Evolutionary conservation across 1,140 invertebrate species (phyloP).

Genomic region (Drosophila bipectinata): DNA sequence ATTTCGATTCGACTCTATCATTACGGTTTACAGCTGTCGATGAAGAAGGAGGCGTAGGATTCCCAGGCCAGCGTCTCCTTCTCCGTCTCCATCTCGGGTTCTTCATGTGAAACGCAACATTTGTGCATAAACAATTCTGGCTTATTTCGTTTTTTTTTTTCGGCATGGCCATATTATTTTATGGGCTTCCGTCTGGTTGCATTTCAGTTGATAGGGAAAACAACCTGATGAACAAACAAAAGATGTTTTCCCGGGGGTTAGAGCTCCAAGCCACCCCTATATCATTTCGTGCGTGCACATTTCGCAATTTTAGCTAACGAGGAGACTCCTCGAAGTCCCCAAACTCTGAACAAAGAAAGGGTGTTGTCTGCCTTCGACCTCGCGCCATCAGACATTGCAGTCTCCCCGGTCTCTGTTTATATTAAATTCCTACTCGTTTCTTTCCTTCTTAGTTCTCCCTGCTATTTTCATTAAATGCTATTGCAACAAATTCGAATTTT

Average conservation of each 20-base stretch:
- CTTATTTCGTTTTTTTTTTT: slow-evolving; percentile 8
- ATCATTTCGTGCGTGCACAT: slow-evolving; percentile 71
- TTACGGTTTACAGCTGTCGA: slow-evolving; percentile 60
- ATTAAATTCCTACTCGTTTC: slow-evolving; percentile 61
- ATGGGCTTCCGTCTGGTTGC: slow-evolving; percentile 74
- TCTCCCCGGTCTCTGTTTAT: slow-evolving; percentile 60
- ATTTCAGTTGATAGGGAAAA: slow-evolving; percentile 74
- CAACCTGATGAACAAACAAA: slow-evolving; percentile 54
- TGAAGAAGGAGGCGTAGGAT: slow-evolving; percentile 23
- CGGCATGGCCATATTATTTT: slow-evolving; percentile 68
- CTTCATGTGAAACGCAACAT: slow-evolving; percentile 71
- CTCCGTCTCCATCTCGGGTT: not conserved
- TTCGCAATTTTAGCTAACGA: slow-evolving; percentile 77
- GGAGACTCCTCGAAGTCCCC: slow-evolving; percentile 46
- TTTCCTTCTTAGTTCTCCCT: slow-evolving; percentile 1
- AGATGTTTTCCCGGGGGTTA: slow-evolving; percentile 21
- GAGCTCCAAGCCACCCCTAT: slow-evolving; percentile 26
- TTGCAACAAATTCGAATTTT: slow-evolving; percentile 58
- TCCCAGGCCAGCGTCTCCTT: slow-evolving; percentile 15
- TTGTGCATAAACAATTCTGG: slow-evolving; percentile 61
- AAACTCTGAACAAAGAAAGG: slow-evolving; percentile 34
- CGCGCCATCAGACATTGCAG: slow-evolving; percentile 45
- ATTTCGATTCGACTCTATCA: slow-evolving; percentile 54
- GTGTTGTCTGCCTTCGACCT: slow-evolving; percentile 18
- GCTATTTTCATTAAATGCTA: slow-evolving; percentile 71